phyloP scores from a whole-genome alignment of 1,140 invertebrate species.

The Hylaeus volcanicus region DNA sequence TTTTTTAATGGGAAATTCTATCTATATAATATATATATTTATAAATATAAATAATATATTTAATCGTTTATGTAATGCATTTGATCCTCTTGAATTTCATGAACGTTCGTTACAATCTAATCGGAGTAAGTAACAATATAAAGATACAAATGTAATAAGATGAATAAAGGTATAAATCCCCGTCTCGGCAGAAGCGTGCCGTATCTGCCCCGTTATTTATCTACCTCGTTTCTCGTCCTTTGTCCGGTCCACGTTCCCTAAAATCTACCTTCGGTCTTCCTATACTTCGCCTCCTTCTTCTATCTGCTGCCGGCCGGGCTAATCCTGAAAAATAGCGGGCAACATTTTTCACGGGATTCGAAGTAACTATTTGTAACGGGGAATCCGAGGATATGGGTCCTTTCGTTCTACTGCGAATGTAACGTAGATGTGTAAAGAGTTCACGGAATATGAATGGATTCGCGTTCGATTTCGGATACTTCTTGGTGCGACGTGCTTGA shows the following conservation, averaged over 20 bases:
- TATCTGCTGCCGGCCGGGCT: constrained; percentile 49
- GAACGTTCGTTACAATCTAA: neutral
- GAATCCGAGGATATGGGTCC: constrained; percentile 17
- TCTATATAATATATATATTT: too few relatives aligned
- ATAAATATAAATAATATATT: too few relatives aligned
- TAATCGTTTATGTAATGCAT: neutral
- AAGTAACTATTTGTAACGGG: constrained; percentile 67
- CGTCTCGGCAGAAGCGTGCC: constrained; percentile 3
- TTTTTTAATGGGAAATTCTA: too few relatives aligned
- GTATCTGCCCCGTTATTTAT: constrained; percentile 32
- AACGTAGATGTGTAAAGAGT: neutral
- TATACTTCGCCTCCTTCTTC: constrained; percentile 17
- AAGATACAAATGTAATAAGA: neutral
- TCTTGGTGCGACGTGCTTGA: too few relatives aligned
- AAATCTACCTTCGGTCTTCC: constrained; percentile 12
- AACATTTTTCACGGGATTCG: constrained; percentile 73
- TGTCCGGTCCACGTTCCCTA: neutral
- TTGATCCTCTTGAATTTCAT: neutral
- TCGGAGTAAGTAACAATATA: neutral
- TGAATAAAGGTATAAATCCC: constrained; percentile 9
- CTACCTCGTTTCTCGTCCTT: constrained; percentile 31
- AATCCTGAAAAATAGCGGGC: constrained; percentile 74
- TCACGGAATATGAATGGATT: neutral
- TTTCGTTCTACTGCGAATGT: neutral
- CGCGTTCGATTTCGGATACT: neutral